Evolutionary conservation across 2,797 vertebrate species (phyloP).

Genomic region (Platyrinchus mystaceus): DNA sequence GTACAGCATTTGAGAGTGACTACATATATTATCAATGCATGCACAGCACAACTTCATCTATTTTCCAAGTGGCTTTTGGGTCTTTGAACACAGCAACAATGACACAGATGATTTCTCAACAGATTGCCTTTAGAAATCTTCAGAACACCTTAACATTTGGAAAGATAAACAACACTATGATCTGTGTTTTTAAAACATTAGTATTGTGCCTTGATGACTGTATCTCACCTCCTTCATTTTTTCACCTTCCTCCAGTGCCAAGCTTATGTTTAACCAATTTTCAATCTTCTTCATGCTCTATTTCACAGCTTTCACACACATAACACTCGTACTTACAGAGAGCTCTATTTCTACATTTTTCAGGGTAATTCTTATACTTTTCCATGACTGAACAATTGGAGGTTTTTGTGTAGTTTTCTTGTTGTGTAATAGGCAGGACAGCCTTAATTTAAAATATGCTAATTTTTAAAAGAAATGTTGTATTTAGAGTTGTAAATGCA

Average conservation of each 20-base stretch:
- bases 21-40: not conserved
- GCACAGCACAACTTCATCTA: not conserved
- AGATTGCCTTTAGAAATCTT: not conserved
- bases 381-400: not conserved
- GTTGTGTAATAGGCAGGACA: not conserved
- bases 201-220: not conserved
- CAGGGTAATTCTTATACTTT: not conserved
- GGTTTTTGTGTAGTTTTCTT: not conserved
- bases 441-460: slow-evolving; percentile 36
- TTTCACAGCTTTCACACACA: not conserved
- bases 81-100: not conserved
- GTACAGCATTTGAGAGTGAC: not conserved
- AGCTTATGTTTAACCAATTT: not conserved
- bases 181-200: not conserved
- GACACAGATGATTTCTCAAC: not conserved
- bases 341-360: not conserved
- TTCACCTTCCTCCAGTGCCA: not conserved
- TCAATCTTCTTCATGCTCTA: not conserved
- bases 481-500: slow-evolving; percentile 38
- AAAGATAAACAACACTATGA: not conserved
- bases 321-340: not conserved
- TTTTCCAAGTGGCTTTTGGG: not conserved
- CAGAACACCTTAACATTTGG: not conserved
- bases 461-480: slow-evolving; percentile 28
- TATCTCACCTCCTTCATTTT: not conserved